A percentile compares a stretch with the other conserved stretches of the same genome.
Conservation (phyloP, 2,797 vertebrate species). For the Aselliscus stoliczkanus region DNA sequence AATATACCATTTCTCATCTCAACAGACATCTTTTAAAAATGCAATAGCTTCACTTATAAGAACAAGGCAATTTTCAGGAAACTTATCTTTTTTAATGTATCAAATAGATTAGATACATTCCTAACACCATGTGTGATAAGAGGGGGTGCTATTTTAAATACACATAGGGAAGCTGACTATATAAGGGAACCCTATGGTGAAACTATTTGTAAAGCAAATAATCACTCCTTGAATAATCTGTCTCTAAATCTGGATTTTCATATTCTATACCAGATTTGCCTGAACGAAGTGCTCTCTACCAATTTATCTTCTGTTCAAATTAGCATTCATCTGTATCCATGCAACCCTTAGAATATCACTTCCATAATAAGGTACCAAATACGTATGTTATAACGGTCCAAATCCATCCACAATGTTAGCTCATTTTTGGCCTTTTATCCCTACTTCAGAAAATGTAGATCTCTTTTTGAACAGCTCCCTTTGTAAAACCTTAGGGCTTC, state of each 20-base stretch:
- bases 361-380: neutral
- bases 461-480: neutral
- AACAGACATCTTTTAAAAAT: neutral
- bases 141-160: conserved; percentile 35
- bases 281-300: conserved; percentile 2
- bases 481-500: neutral
- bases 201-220: conserved; percentile 25
- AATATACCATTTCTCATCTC: neutral
- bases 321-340: conserved; percentile 31
- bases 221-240: conserved; percentile 27
- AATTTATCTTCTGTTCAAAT: conserved; percentile 52
- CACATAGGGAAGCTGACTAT: neutral
- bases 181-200: neutral
- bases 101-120: neutral
- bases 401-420: neutral
- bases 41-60: neutral
- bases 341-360: conserved; percentile 24
- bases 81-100: neutral
- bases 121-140: neutral
- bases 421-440: conserved; percentile 1
- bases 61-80: neutral
- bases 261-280: conserved; percentile 19
- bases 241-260: conserved; percentile 52
- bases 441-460: neutral
- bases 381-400: neutral